phyloP scores from a whole-genome alignment of 2,113 vertebrate genomes.

The Mormyrus iriodes region DNA sequence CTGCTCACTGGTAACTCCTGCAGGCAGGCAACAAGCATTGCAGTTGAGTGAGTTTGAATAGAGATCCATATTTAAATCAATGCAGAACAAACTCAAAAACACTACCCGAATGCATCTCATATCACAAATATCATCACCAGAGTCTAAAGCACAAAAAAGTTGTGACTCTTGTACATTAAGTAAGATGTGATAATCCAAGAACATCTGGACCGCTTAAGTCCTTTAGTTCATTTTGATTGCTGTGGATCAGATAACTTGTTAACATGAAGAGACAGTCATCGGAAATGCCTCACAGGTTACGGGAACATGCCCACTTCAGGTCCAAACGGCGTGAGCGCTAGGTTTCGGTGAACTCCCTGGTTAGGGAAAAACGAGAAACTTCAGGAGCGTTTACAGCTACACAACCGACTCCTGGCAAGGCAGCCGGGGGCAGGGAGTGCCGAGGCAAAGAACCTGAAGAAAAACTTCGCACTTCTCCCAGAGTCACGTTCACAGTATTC shows the following conservation, averaged over 20 bases:
- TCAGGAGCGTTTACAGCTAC: neutral
- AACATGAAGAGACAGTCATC: neutral
- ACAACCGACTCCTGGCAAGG: neutral
- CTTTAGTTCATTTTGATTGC: neutral
- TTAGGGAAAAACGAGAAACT: neutral
- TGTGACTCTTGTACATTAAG: neutral
- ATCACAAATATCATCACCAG: neutral
- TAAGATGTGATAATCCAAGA: neutral
- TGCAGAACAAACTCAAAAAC: neutral
- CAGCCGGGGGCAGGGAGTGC: neutral
- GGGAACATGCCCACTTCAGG: neutral
- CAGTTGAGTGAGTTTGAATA: neutral
- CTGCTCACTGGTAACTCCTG: neutral
- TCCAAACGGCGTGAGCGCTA: neutral
- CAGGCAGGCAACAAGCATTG: neutral
- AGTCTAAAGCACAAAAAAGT: neutral
- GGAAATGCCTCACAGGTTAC: neutral
- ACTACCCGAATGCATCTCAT: neutral
- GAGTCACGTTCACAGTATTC: conserved; percentile 53
- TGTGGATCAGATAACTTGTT: neutral
- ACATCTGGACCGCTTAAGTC: neutral
- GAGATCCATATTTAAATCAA: too few relatives aligned
- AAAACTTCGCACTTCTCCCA: conserved; percentile 36
- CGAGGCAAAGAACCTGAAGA: neutral
- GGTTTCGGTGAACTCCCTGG: neutral